Conservation (phyloP, 2,113 vertebrate species). For the Scortum barcoo region DNA sequence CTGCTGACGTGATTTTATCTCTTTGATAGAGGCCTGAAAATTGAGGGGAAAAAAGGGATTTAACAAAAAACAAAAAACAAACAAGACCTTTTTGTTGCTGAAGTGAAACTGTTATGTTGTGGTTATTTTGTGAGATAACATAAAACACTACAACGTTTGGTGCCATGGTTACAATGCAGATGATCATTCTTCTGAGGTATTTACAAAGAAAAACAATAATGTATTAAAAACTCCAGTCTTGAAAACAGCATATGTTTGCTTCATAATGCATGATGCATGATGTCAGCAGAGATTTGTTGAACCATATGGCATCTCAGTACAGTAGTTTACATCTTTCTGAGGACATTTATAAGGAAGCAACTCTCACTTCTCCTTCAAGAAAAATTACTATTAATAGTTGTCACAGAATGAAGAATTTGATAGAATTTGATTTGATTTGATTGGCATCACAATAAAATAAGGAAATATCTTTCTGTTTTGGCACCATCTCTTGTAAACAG, state of each 20-base stretch:
- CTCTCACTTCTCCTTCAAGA: slow-evolving; percentile 50
- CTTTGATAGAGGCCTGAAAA: slow-evolving; percentile 43
- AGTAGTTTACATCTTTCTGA: slow-evolving; percentile 52
- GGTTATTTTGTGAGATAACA: slow-evolving; percentile 5
- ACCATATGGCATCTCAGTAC: slow-evolving; percentile 74
- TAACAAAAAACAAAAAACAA: slow-evolving; percentile 32
- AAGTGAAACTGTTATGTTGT: slow-evolving; percentile 5
- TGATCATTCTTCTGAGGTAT: slow-evolving; percentile 28
- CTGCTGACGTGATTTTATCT: slow-evolving; percentile 74
- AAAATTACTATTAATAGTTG: slow-evolving; percentile 22
- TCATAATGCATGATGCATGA: slow-evolving; percentile 79
- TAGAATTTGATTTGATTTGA: slow-evolving; percentile 29
- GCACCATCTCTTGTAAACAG: slow-evolving; percentile 26
- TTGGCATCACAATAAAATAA: slow-evolving; percentile 21
- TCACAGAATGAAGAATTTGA: slow-evolving; percentile 37
- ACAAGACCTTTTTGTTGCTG: background rate
- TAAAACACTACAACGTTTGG: slow-evolving; percentile 8
- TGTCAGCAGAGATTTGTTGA: slow-evolving; percentile 73
- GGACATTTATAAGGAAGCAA: slow-evolving; percentile 50
- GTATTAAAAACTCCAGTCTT: slow-evolving; percentile 43
- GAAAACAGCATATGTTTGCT: slow-evolving; percentile 81
- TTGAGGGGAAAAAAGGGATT: slow-evolving; percentile 14
- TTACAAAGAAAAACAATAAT: slow-evolving; percentile 61
- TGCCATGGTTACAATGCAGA: slow-evolving; percentile 10
- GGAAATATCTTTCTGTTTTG: slow-evolving; percentile 24